Conservation (phyloP, 2,113 vertebrate genomes). For the Electrona antarctica region DNA sequence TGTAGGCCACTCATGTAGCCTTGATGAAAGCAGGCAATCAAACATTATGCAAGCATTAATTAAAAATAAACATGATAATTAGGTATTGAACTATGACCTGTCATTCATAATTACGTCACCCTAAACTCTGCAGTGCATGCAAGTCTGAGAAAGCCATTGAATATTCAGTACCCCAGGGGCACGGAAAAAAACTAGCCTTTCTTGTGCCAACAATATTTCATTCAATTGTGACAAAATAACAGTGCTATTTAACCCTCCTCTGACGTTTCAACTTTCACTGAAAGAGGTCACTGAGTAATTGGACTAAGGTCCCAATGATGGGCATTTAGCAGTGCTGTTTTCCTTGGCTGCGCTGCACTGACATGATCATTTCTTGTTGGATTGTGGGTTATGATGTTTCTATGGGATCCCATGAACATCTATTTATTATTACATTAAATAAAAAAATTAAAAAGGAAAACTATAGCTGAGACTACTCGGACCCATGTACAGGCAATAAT, state of each 20-base stretch:
- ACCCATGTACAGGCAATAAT: not conserved
- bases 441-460: not conserved
- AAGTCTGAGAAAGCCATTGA: slow-evolving; percentile 53
- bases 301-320: slow-evolving; percentile 24
- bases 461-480: slow-evolving; percentile 8
- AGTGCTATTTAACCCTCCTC: slow-evolving; percentile 42
- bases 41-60: not conserved
- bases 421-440: not conserved
- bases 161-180: slow-evolving; percentile 8
- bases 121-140: not conserved
- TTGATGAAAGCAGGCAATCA: not conserved
- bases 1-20: not conserved
- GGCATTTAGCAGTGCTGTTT: slow-evolving; percentile 48
- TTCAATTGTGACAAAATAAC: slow-evolving; percentile 51
- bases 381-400: slow-evolving; percentile 32
- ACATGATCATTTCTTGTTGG: slow-evolving; percentile 38
- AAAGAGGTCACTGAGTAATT: slow-evolving; percentile 47
- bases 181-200: slow-evolving; percentile 14
- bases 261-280: slow-evolving; percentile 37
- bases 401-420: slow-evolving; percentile 53
- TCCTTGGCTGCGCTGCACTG: slow-evolving; percentile 41
- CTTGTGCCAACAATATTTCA: slow-evolving; percentile 57
- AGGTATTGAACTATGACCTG: not conserved
- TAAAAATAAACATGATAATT: not conserved
- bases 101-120: slow-evolving; percentile 6